A percentile compares a stretch with the other conserved stretches of the same genome.
Evolutionary conservation across 1,140 invertebrate genomes (phyloP).

Genomic region (Lordiphosa stackelbergi): DNA sequence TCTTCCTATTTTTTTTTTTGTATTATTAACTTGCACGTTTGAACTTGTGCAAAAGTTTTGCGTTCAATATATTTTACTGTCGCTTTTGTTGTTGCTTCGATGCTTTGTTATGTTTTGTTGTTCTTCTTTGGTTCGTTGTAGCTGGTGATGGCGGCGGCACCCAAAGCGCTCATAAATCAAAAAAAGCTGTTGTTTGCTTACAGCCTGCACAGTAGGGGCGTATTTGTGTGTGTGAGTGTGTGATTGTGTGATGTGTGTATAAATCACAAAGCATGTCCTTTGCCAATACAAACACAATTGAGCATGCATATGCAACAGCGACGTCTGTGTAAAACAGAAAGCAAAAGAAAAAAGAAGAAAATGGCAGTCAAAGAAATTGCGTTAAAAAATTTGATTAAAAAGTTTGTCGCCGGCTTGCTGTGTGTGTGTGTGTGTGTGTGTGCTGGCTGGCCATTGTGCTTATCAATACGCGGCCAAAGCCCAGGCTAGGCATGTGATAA

Average conservation of each 20-base stretch:
- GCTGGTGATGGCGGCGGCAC: slow-evolving; percentile 43
- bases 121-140: slow-evolving; percentile 12
- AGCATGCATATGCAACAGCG: slow-evolving; percentile 72
- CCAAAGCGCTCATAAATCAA: slow-evolving; percentile 74
- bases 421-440: slow-evolving; percentile 22
- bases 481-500: slow-evolving; percentile 47
- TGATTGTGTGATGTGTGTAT: slow-evolving; percentile 65
- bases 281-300: slow-evolving; percentile 75
- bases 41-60: slow-evolving; percentile 54
- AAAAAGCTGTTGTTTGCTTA: slow-evolving; percentile 59
- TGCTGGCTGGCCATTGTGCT: slow-evolving; percentile 52
- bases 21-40: slow-evolving; percentile 45
- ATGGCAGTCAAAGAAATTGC: slow-evolving; percentile 57
- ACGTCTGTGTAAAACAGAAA: slow-evolving; percentile 8
- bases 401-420: slow-evolving; percentile 60
- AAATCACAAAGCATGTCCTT: slow-evolving; percentile 76
- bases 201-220: slow-evolving; percentile 19
- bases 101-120: slow-evolving; percentile 29
- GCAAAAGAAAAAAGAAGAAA: slow-evolving; percentile 17
- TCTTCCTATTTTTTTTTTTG: slow-evolving; percentile 4
- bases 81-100: slow-evolving; percentile 25
- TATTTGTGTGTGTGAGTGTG: slow-evolving; percentile 14
- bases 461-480: slow-evolving; percentile 62
- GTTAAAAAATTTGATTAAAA: slow-evolving; percentile 74
- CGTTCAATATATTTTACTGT: slow-evolving; percentile 50